phyloP scores from a whole-genome alignment of 2,113 vertebrate species.

The Chiloscyllium plagiosum region DNA sequence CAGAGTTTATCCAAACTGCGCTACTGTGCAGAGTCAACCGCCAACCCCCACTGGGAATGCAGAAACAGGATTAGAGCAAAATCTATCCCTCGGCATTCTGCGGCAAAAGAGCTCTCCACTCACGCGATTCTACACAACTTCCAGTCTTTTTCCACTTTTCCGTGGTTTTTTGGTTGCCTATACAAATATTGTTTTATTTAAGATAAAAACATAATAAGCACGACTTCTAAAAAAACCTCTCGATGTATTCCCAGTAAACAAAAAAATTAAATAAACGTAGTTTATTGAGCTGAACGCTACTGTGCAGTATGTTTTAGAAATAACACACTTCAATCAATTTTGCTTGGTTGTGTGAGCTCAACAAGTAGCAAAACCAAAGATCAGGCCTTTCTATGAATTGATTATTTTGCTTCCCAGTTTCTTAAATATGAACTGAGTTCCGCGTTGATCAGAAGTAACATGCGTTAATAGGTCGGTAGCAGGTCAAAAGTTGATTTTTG shows the following conservation, averaged over 20 bases:
- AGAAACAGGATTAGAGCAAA: slow-evolving; percentile 55
- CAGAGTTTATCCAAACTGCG: slow-evolving; percentile 54
- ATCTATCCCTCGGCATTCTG: neutral
- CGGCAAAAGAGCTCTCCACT: slow-evolving; percentile 42
- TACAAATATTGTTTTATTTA: slow-evolving; percentile 30
- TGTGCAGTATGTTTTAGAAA: slow-evolving; percentile 12
- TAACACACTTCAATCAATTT: neutral
- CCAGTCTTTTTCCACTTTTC: slow-evolving; percentile 15
- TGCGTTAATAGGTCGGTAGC: slow-evolving; percentile 1
- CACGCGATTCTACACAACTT: slow-evolving; percentile 43
- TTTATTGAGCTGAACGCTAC: slow-evolving; percentile 35
- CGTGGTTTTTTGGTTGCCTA: neutral
- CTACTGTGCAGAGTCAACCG: slow-evolving; percentile 46
- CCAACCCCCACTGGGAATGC: slow-evolving; percentile 58
- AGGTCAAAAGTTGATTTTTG: slow-evolving; percentile 31
- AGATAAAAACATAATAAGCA: slow-evolving; percentile 9
- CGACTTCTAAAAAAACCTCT: slow-evolving; percentile 34
- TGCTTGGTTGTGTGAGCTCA: neutral
- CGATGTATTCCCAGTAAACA: slow-evolving; percentile 39
- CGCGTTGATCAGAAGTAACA: neutral
- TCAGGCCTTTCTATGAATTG: neutral
- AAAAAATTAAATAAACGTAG: slow-evolving; percentile 42
- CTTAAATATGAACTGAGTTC: neutral
- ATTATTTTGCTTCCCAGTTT: neutral
- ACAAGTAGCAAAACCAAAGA: neutral